A percentile compares a stretch with the other conserved stretches of the same genome.
These are phyloP conservation scores for Fukomys damarensis DNA, from an alignment of 2,113 vertebrate genomes.

Conservation along the genomic window DNA sequence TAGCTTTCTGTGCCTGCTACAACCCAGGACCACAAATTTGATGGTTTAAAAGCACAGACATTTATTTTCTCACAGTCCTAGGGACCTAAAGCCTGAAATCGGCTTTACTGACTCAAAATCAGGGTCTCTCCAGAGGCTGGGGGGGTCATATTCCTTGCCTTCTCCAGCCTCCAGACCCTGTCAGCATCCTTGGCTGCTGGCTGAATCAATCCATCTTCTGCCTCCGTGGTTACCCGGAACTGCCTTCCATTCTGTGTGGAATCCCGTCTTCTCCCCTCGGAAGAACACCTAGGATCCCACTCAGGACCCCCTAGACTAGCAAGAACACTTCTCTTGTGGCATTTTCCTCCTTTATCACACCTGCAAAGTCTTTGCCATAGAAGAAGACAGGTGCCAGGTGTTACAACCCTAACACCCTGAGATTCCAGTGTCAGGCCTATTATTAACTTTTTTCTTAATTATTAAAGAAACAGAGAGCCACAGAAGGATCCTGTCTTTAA, in stretches of 20 bases:
- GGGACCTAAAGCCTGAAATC: not conserved
- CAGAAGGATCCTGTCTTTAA: conserved; percentile 1
- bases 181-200: not conserved
- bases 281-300: not conserved
- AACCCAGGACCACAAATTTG: not conserved
- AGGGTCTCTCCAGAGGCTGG: not conserved
- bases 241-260: not conserved
- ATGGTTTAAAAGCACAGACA: not conserved
- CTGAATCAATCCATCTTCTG: not conserved
- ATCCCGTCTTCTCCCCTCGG: not conserved
- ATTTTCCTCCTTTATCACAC: not conserved
- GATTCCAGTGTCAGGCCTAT: not conserved
- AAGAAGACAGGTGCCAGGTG: not conserved
- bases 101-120: not conserved
- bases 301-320: not conserved
- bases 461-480: conserved; percentile 4
- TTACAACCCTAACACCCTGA: not conserved
- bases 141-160: not conserved
- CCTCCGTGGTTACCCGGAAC: not conserved
- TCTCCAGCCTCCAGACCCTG: not conserved
- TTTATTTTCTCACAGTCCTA: not conserved
- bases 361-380: not conserved
- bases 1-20: not conserved
- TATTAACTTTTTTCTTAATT: not conserved
- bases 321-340: not conserved